Evolutionary conservation across 2,113 vertebrate species (phyloP), one percentile per base, ranked within the genome.

Genomic region (Rallus limicola): DNA sequence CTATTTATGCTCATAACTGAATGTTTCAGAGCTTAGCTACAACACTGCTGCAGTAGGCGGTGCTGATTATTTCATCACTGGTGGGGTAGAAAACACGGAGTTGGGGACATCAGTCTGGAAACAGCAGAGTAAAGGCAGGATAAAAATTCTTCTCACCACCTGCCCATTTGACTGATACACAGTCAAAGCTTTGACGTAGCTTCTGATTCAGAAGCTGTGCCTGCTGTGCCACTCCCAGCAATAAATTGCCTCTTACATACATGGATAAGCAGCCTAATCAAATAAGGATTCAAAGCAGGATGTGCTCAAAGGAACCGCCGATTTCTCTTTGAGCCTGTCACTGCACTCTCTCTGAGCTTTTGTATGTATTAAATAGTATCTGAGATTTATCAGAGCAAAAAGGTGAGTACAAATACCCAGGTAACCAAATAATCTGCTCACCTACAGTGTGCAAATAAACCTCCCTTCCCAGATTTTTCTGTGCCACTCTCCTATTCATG

Each of bases 161-260:
- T 63, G 48, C 62, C 40, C 48, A 33, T 21, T 9, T 90, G 85
- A 92, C 76, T 92, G 83, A 96, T 62, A 56, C 21, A 75, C 33
- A 48, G 46, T 48, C 48, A 93, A 56, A 93, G 31, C 53, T 93
- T 71, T 84, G 82, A 88, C 1, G 1, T 48, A 70, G 64, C 55
- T 71, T 60, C 69, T 83, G 24, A 86, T 90, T 67, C 85, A 90
- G 71, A 88, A 92, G 34, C 62, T 36, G 29, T 3, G 21, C 59
- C 68, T 88, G 88, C 91, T 92, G 86, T 83, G 63, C 72, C 80
- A 88, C 83, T 90, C 79, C 77, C 77, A 44, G 67, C 56, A 90
- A 75, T 82, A 95, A 96, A 93, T 16, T 94, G 80, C 76, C 62
- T 93, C 90, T 94, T 83, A 76, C 60, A 90, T 68, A 96, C 79